A percentile compares a stretch with the other conserved stretches of the same genome.
Conservation (phyloP, 1,140 invertebrate genomes). For the Micrasema longulum region DNA sequence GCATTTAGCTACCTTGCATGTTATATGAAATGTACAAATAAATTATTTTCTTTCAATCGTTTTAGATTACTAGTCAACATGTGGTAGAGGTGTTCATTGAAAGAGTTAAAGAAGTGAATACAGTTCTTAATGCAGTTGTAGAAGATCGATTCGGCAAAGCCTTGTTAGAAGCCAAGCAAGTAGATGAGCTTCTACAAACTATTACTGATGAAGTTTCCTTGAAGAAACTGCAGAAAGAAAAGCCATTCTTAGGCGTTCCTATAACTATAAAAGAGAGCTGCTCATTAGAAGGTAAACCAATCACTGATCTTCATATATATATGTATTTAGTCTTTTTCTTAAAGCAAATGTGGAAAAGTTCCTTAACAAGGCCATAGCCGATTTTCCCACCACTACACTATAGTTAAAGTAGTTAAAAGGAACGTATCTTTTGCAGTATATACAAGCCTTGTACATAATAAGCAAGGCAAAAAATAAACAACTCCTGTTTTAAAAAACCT, state of each 20-base stretch:
- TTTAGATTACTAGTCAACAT: slow-evolving; percentile 72
- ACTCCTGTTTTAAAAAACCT: too few species aligned
- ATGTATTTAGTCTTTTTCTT: too few species aligned
- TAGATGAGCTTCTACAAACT: slow-evolving; percentile 69
- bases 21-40: too few species aligned
- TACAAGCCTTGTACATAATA: too few species aligned
- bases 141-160: slow-evolving; percentile 78
- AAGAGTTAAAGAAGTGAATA: slow-evolving; percentile 79
- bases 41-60: too few species aligned
- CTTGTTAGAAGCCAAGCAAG: slow-evolving; percentile 73
- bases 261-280: slow-evolving; percentile 83
- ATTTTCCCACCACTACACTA: neutral
- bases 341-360: too few species aligned
- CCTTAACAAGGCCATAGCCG: too few species aligned
- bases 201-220: slow-evolving; percentile 55
- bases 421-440: too few species aligned
- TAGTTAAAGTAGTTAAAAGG: too few species aligned
- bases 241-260: slow-evolving; percentile 83
- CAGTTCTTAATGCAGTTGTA: slow-evolving; percentile 79
- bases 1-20: neutral
- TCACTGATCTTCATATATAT: neutral
- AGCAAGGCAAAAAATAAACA: too few species aligned
- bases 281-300: slow-evolving; percentile 73
- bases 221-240: slow-evolving; percentile 63
- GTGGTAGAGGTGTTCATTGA: slow-evolving; percentile 76